These are phyloP conservation scores for Coreoperca whiteheadi DNA, from an alignment of 2,113 vertebrate species.

Conservation along the genomic window DNA sequence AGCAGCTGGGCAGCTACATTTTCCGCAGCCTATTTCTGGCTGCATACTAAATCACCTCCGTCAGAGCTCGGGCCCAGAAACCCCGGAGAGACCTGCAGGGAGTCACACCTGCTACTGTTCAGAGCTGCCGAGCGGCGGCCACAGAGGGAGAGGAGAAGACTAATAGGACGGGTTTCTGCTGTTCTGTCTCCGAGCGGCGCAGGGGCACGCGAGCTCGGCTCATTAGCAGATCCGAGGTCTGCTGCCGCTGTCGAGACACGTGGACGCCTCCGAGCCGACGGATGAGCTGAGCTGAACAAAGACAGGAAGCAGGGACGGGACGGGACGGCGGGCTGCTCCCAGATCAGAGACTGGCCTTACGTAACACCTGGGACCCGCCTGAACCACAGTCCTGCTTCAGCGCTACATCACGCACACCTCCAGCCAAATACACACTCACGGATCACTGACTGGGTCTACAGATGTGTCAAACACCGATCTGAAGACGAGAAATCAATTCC, in stretches of 20 bases:
- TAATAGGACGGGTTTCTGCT: conserved; percentile 5
- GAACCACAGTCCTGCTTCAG: not conserved
- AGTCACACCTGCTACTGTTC: conserved; percentile 57
- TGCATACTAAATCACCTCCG: conserved; percentile 51
- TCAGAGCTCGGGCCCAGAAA: conserved; percentile 13
- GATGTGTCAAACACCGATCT: no score
- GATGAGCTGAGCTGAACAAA: conserved; percentile 36
- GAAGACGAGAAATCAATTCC: not conserved
- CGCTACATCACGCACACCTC: not conserved
- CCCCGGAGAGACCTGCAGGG: conserved; percentile 23
- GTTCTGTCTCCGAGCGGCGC: not conserved
- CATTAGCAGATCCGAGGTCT: conserved; percentile 24
- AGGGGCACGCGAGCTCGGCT: not conserved
- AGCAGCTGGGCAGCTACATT: conserved; percentile 47
- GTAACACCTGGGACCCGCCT: conserved; percentile 20
- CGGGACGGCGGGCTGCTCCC: not conserved
- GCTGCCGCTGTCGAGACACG: not conserved
- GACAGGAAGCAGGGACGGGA: conserved; percentile 29
- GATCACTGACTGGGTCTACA: no score
- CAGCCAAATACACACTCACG: not conserved
- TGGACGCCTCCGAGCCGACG: conserved; percentile 25
- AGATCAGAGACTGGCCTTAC: conserved; percentile 8
- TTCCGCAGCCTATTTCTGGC: conserved; percentile 60
- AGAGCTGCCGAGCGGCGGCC: not conserved
- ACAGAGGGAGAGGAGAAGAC: not conserved